Evolutionary conservation across 2,113 vertebrate species (phyloP).

Genomic region (Apistogramma diplotaenia): DNA sequence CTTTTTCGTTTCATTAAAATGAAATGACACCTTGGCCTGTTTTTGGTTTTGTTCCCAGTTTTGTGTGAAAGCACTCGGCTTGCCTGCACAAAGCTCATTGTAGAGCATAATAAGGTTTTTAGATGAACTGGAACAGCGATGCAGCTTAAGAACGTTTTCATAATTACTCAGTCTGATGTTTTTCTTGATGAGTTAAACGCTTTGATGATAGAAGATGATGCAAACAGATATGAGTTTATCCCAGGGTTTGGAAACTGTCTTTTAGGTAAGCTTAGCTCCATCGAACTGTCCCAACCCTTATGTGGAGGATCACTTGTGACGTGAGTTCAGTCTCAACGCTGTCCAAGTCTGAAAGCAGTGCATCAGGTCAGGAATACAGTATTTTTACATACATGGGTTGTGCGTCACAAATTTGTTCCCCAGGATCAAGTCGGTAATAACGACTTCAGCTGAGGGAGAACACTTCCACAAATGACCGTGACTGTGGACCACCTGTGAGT

Average conservation of each 20-base stretch:
- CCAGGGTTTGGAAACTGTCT: neutral
- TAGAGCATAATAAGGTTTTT: rapidly evolving
- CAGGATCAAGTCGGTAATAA: neutral
- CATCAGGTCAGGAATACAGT: neutral
- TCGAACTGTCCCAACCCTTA: neutral
- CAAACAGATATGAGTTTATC: neutral
- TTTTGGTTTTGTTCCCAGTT: neutral
- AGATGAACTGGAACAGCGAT: rapidly evolving
- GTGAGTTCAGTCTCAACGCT: no score
- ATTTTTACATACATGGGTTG: neutral
- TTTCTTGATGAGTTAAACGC: neutral
- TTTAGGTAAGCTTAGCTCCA: neutral
- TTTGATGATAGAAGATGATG: rapidly evolving
- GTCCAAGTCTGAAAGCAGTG: no score
- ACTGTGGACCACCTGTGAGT: rapidly evolving
- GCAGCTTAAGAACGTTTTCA: neutral
- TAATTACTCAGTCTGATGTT: neutral
- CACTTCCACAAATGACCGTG: neutral
- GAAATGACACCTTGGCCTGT: neutral
- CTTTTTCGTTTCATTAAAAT: rapidly evolving
- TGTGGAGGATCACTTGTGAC: rapidly evolving
- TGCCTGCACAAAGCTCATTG: neutral
- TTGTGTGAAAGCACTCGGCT: neutral
- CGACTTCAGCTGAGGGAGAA: neutral
- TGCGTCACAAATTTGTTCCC: neutral